phyloP scores from a whole-genome alignment of 2,113 vertebrate species.

The Sylvilagus bachmani region DNA sequence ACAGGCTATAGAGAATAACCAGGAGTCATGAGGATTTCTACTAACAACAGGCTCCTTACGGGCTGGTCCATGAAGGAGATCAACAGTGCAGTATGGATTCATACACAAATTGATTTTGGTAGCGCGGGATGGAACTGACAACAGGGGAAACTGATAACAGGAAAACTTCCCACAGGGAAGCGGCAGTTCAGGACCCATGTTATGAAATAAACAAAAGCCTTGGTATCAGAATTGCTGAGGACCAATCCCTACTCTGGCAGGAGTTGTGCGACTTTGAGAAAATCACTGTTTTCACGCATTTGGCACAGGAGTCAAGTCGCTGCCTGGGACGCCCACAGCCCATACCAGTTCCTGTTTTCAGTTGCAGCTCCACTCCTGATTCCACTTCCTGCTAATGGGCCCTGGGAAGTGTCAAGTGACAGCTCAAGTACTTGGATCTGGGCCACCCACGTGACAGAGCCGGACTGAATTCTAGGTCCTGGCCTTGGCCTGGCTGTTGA shows the following conservation, averaged over 20 bases:
- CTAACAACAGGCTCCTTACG: neutral
- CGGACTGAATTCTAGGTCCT: too few relatives aligned
- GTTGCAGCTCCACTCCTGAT: neutral
- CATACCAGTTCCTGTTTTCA: neutral
- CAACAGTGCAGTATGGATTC: neutral
- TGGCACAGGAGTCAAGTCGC: too few relatives aligned
- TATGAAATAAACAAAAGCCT: neutral
- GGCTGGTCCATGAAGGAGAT: neutral
- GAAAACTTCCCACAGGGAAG: neutral
- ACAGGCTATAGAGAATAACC: neutral
- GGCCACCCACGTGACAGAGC: too few relatives aligned
- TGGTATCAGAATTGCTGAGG: neutral
- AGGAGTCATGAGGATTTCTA: constrained; percentile 14
- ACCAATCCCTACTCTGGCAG: neutral
- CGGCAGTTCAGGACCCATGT: neutral
- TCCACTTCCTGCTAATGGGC: too few relatives aligned
- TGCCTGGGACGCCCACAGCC: too few relatives aligned
- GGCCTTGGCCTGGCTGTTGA: neutral
- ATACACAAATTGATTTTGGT: neutral
- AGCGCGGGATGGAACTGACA: neutral
- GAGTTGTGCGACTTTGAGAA: neutral
- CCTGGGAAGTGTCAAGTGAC: too few relatives aligned
- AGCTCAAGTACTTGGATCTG: too few relatives aligned
- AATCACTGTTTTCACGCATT: neutral
- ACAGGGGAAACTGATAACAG: neutral